A percentile compares a stretch with the other conserved stretches of the same genome.
These are phyloP conservation scores for Linyphia triangularis DNA, from an alignment of 2,888 invertebrate genomes.

Conservation along the genomic window DNA sequence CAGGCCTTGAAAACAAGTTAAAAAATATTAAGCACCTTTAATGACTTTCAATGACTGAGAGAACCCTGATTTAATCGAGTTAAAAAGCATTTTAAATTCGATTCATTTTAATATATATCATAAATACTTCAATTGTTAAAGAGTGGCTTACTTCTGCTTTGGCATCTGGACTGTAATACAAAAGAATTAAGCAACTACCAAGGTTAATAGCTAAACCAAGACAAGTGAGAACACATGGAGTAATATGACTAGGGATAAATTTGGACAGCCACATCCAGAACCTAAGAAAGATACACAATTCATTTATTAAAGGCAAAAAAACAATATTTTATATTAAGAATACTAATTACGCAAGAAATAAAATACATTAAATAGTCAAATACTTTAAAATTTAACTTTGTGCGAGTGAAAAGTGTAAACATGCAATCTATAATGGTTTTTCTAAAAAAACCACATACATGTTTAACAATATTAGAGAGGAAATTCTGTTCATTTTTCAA, in stretches of 20 bases:
- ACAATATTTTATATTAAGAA: not conserved
- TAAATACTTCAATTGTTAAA: no score
- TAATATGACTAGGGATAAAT: constrained; percentile 93
- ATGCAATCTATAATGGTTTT: no score
- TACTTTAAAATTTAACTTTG: not conserved
- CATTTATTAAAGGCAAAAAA: not conserved
- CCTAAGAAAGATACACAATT: constrained; percentile 83
- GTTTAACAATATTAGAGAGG: no score
- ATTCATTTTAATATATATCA: no score
- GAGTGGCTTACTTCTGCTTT: constrained; percentile 80
- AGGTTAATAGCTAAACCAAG: constrained; percentile 95
- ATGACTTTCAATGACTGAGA: no score
- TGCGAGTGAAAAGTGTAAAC: not conserved
- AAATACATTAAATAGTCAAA: no score
- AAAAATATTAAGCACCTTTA: no score
- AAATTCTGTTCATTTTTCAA: no score
- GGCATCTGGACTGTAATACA: constrained; percentile 96
- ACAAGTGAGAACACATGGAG: constrained; percentile 98
- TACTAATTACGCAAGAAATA: not conserved
- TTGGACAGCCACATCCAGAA: constrained; percentile 98
- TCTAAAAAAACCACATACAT: no score
- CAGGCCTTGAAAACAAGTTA: no score
- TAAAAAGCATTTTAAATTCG: no score
- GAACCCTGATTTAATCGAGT: no score
- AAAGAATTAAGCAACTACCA: constrained; percentile 92